Evolutionary conservation across 2,888 invertebrate species (phyloP), one percentile per base, ranked within the genome.

Genomic region (Furcula furcula): DNA sequence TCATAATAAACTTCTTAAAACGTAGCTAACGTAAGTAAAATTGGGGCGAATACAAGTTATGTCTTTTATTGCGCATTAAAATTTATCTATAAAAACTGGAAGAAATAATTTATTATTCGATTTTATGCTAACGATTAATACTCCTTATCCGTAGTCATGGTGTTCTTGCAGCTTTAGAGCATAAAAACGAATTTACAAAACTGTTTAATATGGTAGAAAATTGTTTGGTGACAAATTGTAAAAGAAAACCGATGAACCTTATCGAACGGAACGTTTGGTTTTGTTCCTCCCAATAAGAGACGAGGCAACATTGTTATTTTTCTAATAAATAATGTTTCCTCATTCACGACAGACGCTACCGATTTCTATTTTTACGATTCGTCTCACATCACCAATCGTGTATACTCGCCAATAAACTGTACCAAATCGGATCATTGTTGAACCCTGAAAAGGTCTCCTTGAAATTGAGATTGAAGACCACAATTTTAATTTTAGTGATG

Each of bases 161-260:
- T 72, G 66, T 73, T 64, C 50, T 65, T 51, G 36, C 45, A 35
- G 38, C 37, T 50, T 39, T 58, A 46, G 62, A 70, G 71, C 75
- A 76, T 73, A 71, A 70, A 68, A 65, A 66, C 66, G 65, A 72
- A 64, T 59, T 62, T 59, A 64, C 48, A 55, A 28, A 53, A 55
- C 36, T 44, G 47, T 47, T 59, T 50, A 57, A 53, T 60, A 60
- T 54, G 36, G 51, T 71, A 58, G 45, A 59, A 57, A 61, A 57
- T 40, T 37, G 54, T 59, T 68, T 68, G 64, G 66, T 58, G 75
- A 75, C 74, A 71, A 74, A 68, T 65, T 37, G 39, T 32, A 23
- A 27, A 31, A 11, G 2, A 6, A 20, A 20, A 2, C 9, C 20
- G n/a, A 9, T n/a, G n/a, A 20, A 4, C 20, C 7, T 13, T 12